Evolutionary conservation across 2,888 invertebrate species (phyloP), one percentile per base, ranked within the genome.

Genomic region (Melanostoma scalare): DNA sequence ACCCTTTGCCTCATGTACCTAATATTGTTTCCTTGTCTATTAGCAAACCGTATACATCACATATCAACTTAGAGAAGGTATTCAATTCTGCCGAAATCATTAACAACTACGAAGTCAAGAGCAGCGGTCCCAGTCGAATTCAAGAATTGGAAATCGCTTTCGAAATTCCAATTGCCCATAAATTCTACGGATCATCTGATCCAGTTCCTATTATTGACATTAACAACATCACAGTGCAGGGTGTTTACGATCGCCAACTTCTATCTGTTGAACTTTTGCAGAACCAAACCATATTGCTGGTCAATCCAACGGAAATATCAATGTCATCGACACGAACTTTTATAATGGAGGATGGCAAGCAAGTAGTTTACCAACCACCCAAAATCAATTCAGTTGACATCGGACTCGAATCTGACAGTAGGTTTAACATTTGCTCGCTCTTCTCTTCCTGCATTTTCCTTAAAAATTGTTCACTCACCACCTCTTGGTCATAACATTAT

Each of bases 111-210:
- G 91, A 91, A 82, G 88, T 89, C 67, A 89, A 89, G 77, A 91
- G 91, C 73, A 89, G 89, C 63, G 91, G 91, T 0, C 91, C 91
- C 38, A 91, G 91, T 86, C 89, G 85, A 4, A 88, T 91, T n/a
- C 89, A 89, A 20, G 88, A 87, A 6, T 81, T 91, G 56, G 89
- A 90, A 46, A 84, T 91, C 0, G 86, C 87, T 3, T 89, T 91
- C 35, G 86, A 87, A 38, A 89, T 91, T 76, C 91, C 91, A 2
- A 88, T 91, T 0, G 89, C 90, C 0, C 91, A 90, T 56, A 88
- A 87, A 50, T 86, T 89, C n/a, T 73, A 88, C 3, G 89, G 88
- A 42, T 89, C 90, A 2, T 65, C 84, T 3, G 86, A 87, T 5
- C 87, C 87, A 4, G 88, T 90, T 38, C 88, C 89, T 5, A 89